Conservation (phyloP, 2,797 vertebrate species). For the Sardinella longiceps region DNA sequence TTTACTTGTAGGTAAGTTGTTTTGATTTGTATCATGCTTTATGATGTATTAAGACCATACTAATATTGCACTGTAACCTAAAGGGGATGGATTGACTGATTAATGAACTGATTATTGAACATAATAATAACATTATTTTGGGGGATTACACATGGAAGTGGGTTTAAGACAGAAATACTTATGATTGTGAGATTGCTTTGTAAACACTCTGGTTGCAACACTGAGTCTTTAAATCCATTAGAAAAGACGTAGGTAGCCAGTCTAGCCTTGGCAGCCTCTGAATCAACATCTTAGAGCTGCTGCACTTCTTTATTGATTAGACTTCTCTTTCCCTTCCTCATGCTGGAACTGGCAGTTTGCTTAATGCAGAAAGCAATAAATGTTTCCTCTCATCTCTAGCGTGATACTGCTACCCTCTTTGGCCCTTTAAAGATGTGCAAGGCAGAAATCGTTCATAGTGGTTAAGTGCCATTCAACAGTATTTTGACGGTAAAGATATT, state of each 20-base stretch:
- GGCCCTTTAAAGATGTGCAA: constrained; percentile 39
- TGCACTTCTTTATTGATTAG: constrained; percentile 50
- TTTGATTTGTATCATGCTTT: no score
- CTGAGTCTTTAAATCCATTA: constrained; percentile 36
- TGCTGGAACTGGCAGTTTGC: constrained; percentile 43
- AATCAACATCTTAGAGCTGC: constrained; percentile 41
- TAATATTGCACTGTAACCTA: no score
- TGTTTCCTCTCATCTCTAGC: constrained; percentile 51
- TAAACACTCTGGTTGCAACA: neutral
- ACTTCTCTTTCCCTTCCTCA: constrained; percentile 40
- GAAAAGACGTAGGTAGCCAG: constrained; percentile 25
- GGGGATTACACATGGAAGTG: neutral
- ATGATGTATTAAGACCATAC: no score
- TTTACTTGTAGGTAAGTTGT: no score
- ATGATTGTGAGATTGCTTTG: neutral
- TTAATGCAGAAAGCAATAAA: constrained; percentile 43
- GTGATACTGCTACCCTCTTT: constrained; percentile 31
- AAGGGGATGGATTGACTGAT: no score
- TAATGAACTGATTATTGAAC: no score
- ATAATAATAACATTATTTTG: no score
- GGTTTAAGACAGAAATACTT: neutral
- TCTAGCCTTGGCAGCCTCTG: constrained; percentile 40
- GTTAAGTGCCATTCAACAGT: neutral
- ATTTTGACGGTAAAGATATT: neutral
- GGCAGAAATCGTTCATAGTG: neutral